Evolutionary conservation across 2,888 invertebrate genomes (phyloP).

Genomic region (Margaritifera margaritifera): DNA sequence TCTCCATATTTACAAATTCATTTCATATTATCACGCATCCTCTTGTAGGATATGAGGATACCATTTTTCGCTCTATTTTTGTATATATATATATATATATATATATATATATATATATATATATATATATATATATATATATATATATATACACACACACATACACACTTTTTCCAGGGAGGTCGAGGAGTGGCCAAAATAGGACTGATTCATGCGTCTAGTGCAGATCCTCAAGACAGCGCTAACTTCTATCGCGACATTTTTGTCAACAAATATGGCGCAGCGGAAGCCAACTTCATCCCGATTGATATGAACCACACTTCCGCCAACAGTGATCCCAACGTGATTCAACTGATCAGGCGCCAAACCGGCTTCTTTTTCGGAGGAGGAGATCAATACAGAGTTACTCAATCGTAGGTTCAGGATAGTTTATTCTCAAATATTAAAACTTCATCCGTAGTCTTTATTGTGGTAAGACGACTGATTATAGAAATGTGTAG

Average conservation of each 20-base stretch:
- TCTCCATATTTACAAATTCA: no score
- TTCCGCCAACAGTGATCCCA: constrained; percentile 30
- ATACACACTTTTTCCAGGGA: constrained; percentile 26
- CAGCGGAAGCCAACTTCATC: constrained; percentile 42
- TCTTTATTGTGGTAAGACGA: no score
- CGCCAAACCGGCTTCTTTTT: constrained; percentile 57
- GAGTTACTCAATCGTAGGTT: constrained; percentile 44
- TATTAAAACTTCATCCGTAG: background rate
- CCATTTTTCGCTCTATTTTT: no score
- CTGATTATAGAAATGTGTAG: no score
- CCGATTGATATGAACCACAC: constrained; percentile 44
- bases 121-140: no score
- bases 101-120: no score
- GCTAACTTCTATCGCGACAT: constrained; percentile 40
- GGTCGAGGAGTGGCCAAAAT: constrained; percentile 47
- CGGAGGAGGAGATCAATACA: constrained; percentile 49
- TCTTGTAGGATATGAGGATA: no score
- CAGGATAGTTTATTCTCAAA: background rate
- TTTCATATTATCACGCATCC: no score
- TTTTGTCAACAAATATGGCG: constrained; percentile 43
- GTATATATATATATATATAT: no score
- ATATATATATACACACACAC: no score
- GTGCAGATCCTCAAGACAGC: constrained; percentile 34
- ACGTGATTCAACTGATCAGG: constrained; percentile 34
- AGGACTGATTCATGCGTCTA: constrained; percentile 51